Evolutionary conservation across 2,888 invertebrate species (phyloP), one percentile per base, ranked within the genome.

Genomic region (Hypselothyrea guttata): DNA sequence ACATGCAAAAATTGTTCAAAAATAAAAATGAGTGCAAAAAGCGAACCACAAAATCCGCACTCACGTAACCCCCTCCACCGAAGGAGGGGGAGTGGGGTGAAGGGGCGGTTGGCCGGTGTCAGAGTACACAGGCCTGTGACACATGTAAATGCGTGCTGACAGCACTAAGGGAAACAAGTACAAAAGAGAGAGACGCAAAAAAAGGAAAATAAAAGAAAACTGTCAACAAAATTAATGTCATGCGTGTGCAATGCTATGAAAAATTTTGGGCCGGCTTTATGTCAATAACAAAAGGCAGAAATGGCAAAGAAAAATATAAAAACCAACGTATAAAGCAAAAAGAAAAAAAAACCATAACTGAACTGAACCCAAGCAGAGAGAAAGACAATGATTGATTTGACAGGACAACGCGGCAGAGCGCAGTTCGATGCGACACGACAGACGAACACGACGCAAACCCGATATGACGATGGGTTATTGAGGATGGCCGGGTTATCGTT

Each of bases 171-270:
- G 66, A 61, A 69, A 73, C 59, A 58, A 57, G 75, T 66, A 67
- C 60, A 75, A 72, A 72, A 57, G 70, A 72, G 60, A 57, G 47
- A 15, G 4, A 35, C 33, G 9, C 16, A 49, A 41, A 34, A 44
- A 18, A 60, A 37, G 38, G 59, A 83, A 84, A 63, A 68, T 55
- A 76, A 83, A 87, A 88, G 87, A 85, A 88, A 87, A 88, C 87
- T 88, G 88, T 88, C 87, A 88, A 86, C 87, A 82, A 86, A 87
- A 86, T 87, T 84, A 87, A 87, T 87, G 87, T 87, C 87, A 87
- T 76, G 79, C 85, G 81, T 77, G 79, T 78, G 79, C 88, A 86
- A 83, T 85, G 87, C 87, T 79, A 87, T 87, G 88, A 87, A 87
- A 87, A 87, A 87, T 88, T 87, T 88, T 88, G 87, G 79, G 52